A percentile compares a stretch with the other conserved stretches of the same genome.
These are phyloP conservation scores for Drosophila nikananu DNA, from an alignment of 1,140 invertebrate species.

Conservation along the genomic window DNA sequence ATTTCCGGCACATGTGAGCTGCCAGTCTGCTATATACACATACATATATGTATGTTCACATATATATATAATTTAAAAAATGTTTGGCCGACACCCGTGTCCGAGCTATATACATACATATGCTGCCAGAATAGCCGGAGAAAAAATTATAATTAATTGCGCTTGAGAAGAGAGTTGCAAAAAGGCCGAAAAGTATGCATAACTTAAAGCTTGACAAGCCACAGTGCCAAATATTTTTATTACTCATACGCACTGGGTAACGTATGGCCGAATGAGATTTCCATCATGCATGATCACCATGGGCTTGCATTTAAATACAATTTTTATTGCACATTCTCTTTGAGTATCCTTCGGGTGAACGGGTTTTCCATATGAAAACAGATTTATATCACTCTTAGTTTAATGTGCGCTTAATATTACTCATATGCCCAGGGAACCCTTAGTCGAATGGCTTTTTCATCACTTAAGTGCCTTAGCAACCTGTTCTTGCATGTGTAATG, in stretches of 20 bases:
- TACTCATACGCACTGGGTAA: constrained; percentile 44
- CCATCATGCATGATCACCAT: constrained; percentile 12
- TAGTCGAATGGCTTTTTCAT: constrained; percentile 5
- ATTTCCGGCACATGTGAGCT: constrained; percentile 72
- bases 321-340: constrained; percentile 1
- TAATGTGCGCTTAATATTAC: constrained; percentile 6
- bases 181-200: constrained; percentile 29
- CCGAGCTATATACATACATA: constrained; percentile 57
- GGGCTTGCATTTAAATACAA: background rate
- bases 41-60: background rate
- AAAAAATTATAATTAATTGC: constrained; percentile 63
- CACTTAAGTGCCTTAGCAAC: constrained; percentile 3
- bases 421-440: background rate
- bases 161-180: constrained; percentile 20
- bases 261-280: constrained; percentile 1
- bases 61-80: constrained; percentile 42
- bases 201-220: constrained; percentile 22
- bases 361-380: background rate
- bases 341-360: background rate
- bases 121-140: constrained; percentile 47
- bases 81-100: constrained; percentile 33
- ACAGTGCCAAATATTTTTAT: constrained; percentile 20
- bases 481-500: background rate
- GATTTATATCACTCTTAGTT: constrained; percentile 8
- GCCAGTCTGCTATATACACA: constrained; percentile 23